Evolutionary conservation across 2,113 vertebrate species (phyloP), one percentile per base, ranked within the genome.

Genomic region (Pseudonaja textilis): DNA sequence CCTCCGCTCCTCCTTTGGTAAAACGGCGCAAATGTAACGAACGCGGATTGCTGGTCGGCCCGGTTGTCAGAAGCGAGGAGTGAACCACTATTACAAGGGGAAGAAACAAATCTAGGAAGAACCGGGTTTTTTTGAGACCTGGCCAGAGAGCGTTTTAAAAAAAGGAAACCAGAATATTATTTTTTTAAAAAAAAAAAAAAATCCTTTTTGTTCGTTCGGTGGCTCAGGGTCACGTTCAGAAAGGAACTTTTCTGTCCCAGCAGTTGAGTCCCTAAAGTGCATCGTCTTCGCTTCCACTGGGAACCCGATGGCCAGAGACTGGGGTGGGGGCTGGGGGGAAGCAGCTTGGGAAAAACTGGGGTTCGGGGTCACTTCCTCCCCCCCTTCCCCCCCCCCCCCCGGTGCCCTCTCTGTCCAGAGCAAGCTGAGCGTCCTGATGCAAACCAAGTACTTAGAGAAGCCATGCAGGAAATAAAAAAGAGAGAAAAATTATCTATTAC

Each of bases 381-480:
- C 45, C 3, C 10, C 42, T 22, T 0, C 18, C 26, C 54, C 25
- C 10, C 42, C 26, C 23, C 1, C 2, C 25, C 39, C 54, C 3
- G 0, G 2, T 5, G 2, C 54, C 69, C 93, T 45, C 47, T 55
- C 69, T 89, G 87, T 4, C 47, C 54, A 23, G 88, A 39, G 88
- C 90, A 89, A 64, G 56, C 90, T 91, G 93, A 89, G 87, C 5
- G 55, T 64, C 85, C 25, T 20, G 88, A 93, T 10, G 89, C 56
- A 89, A 54, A 91, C 18, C 23, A 12, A 93, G 52, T 64, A 87
- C 88, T 90, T 89, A 3, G 57, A 92, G 81, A 92, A 93, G 93
- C 93, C 93, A 93, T 93, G 93, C 93, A 93, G 69, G 87, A 91
- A 90, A 87, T 34, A 3, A 81, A 42, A 81, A 81, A 93, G 74